These are phyloP conservation scores for Oreocharis arfaki DNA, from an alignment of 2,113 vertebrate species.

Conservation along the genomic window DNA sequence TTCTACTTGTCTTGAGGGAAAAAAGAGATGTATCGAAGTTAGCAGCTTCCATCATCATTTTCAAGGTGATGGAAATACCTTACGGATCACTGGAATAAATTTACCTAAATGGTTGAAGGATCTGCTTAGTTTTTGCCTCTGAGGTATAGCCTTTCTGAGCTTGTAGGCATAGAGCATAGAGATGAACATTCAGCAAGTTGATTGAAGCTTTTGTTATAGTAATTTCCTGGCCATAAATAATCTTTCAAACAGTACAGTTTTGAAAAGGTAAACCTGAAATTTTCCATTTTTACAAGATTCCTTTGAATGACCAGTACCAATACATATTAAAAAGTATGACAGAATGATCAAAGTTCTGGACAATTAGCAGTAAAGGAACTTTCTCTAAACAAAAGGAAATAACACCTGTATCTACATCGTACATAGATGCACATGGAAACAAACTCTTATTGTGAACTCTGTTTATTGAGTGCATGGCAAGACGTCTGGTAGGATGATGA, in stretches of 20 bases:
- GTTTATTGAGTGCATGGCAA: background rate
- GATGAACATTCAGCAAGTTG: background rate
- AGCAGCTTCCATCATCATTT: background rate
- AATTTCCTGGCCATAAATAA: background rate
- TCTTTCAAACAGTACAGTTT: background rate
- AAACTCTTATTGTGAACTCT: background rate
- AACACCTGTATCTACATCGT: accelerated
- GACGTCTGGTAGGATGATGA: background rate
- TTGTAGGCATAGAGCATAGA: background rate
- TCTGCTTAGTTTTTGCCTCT: background rate
- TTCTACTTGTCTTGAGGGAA: background rate
- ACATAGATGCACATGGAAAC: background rate
- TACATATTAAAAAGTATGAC: background rate
- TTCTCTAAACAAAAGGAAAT: background rate
- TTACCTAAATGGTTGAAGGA: background rate
- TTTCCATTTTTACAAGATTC: background rate
- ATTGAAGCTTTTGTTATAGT: background rate
- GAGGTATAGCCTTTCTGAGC: background rate
- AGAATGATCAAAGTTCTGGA: background rate
- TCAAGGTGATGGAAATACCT: background rate
- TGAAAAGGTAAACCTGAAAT: background rate
- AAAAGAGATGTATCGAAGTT: background rate
- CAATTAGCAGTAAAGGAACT: background rate
- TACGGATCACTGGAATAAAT: background rate
- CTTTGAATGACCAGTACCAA: background rate